Base-by-base conservation (phyloP, 2,797 vertebrate species). In the Phoebastria nigripes region DNA sequence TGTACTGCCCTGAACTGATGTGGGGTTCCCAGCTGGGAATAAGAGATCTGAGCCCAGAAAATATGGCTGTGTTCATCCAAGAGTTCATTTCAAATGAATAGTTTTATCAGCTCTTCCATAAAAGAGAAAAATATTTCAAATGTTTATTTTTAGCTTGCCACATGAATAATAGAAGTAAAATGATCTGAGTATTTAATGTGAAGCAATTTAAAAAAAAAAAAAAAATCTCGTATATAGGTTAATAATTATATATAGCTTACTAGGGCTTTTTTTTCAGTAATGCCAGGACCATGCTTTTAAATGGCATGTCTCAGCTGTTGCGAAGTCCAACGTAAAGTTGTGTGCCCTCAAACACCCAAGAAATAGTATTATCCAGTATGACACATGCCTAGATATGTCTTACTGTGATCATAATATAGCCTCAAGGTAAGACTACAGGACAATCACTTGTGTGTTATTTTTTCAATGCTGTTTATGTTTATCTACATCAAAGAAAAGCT, bases 341-440 rank as follows among this genome's bases (percentile, higher is more conserved):
- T 74, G 82, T 94, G 92, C 89, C 96, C 95, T 97, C 91, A 94
- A 90, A 96, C 72, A 85, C 96, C 82, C 94, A 97, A 96, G 96
- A 94, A 96, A 88, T 79, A 91, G 87, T 77, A 94, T 97, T 97
- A 98, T 98, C 86, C 66, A 81, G 58, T 95, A 74, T 97, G 97
- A 97, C 97, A 97, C 94, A 97, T 97, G 96, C 96, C 96, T 96
- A 90, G 89, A 96, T 95, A 95, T 93, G 89, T 97, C 94, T 96
- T 96, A 96, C 87, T 97, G 87, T 95, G 95, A 96, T 96, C 49
- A 52, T 96, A 97, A 97, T 94, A 94, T 89, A 93, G 94, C 96
- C 97, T 94, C 80, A 92, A 98, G 97, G 91, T 96, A 96, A 96
- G 55, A 92, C 52, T 87, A 66, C 73, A 94, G 92, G 94, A 85